A percentile compares a stretch with the other conserved stretches of the same genome.
phyloP scores from a whole-genome alignment of 2,888 invertebrate species.

The Drosophila hamatofila region DNA sequence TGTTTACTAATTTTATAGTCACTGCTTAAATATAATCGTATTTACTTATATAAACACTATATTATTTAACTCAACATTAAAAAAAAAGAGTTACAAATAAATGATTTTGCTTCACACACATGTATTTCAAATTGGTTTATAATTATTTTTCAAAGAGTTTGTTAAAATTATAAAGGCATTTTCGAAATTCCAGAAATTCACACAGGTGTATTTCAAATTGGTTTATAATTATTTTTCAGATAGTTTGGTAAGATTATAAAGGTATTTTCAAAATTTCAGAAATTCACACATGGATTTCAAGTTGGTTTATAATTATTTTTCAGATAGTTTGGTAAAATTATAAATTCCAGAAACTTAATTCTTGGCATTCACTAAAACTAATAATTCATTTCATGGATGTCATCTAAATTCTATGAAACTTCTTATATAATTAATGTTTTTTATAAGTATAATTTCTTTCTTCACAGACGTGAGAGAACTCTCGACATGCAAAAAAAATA shows the following conservation, averaged over 20 bases:
- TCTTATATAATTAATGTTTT: background rate
- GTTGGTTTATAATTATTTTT: conserved; percentile 18
- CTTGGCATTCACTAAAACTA: conserved; percentile 14
- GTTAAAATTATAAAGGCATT: conserved; percentile 4
- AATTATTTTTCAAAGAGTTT: background rate
- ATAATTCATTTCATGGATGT: conserved; percentile 12
- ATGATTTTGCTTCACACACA: conserved; percentile 38
- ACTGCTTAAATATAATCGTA: conserved; percentile 57
- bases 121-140: conserved; percentile 16
- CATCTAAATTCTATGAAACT: background rate
- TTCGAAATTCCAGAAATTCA: conserved; percentile 21
- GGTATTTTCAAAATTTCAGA: too few species aligned
- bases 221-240: conserved; percentile 9
- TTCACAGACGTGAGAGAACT: conserved; percentile 32
- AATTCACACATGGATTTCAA: conserved; percentile 18
- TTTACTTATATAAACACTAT: conserved; percentile 35
- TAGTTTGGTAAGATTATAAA: conserved; percentile 1
- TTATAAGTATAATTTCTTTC: conserved; percentile 13
- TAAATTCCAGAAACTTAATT: conserved; percentile 2
- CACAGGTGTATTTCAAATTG: conserved; percentile 21
- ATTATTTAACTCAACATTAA: conserved; percentile 26
- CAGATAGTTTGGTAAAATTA: background rate
- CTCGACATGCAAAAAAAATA: conserved; percentile 12
- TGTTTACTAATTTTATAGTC: conserved; percentile 64
- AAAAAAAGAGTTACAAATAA: conserved; percentile 32